Conservation (phyloP, 2,113 vertebrate genomes). For the Actenoides lindsayi region DNA sequence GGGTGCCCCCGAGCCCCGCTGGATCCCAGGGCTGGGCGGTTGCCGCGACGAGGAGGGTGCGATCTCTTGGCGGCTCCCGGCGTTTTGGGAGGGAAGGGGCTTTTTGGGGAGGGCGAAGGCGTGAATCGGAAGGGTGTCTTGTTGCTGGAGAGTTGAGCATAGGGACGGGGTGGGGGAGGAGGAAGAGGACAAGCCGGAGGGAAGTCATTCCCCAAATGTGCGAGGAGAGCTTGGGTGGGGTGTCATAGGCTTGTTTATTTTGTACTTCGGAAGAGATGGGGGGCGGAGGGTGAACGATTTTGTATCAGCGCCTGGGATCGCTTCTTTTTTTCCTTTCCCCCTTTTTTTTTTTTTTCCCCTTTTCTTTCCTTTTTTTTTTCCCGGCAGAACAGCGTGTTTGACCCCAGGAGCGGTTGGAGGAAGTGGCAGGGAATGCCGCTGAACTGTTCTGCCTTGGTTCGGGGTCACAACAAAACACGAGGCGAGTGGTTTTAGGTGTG, state of each 20-base stretch:
- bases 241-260: not conserved
- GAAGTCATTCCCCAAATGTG: not conserved
- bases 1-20: not conserved
- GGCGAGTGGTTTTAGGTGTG: not conserved
- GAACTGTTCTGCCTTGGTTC: not conserved
- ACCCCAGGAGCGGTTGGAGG: not conserved
- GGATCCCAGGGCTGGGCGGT: not conserved
- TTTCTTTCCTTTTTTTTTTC: no score
- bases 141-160: not conserved
- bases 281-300: not conserved
- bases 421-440: not conserved
- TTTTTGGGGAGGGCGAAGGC: not conserved
- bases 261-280: not conserved
- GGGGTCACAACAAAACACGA: not conserved
- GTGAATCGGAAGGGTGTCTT: not conserved
- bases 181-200: not conserved
- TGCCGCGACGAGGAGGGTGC: not conserved
- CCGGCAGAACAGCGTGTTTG: not conserved
- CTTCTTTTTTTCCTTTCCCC: no score
- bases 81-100: not conserved
- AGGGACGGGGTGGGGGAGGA: not conserved
- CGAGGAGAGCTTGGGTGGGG: conserved; percentile 32
- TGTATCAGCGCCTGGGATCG: not conserved
- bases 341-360: no score
- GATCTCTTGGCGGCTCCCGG: not conserved